Evolutionary conservation across 2,888 invertebrate species (phyloP), one percentile per base, ranked within the genome.

Genomic region (Phrixothrix hirtus): DNA sequence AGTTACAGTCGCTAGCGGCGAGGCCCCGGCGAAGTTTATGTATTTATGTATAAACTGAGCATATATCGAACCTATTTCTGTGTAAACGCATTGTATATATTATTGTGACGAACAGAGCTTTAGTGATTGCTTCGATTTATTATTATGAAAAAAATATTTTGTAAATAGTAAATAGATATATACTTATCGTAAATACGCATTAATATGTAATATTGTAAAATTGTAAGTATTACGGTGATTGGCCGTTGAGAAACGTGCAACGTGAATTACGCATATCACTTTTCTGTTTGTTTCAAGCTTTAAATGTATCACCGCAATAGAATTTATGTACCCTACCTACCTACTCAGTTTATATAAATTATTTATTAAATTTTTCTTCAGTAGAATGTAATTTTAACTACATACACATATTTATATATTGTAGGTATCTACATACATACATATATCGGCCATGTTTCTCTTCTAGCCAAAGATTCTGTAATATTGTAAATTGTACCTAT

Each of bases 381-480:
- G n/a, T n/a, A n/a, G n/a, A n/a, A n/a, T n/a, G n/a, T n/a, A n/a
- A n/a, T n/a, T n/a, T n/a, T n/a, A n/a, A n/a, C n/a, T n/a, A n/a
- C n/a, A n/a, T n/a, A n/a, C n/a, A n/a, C n/a, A n/a, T n/a, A n/a
- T n/a, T n/a, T n/a, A n/a, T n/a, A n/a, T n/a, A n/a, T n/a, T n/a
- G n/a, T n/a, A n/a, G n/a, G n/a, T n/a, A n/a, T n/a, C n/a, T n/a
- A n/a, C n/a, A n/a, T n/a, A n/a, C n/a, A n/a, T n/a, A n/a, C 57
- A 41, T 34, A 44, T 50, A 51, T 45, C 47, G 39, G 39, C 50
- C 60, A 65, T 65, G 68, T 68, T 71, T 73, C 73, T 74, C 72
- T 70, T 70, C 65, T 71, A 69, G 73, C 73, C 75, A 75, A 74
- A 74, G 71, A 72, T 57, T 66, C 64, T 69, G 68, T 68, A 65